phyloP scores from a whole-genome alignment of 2,888 invertebrate species.

The Philaethria dido region DNA sequence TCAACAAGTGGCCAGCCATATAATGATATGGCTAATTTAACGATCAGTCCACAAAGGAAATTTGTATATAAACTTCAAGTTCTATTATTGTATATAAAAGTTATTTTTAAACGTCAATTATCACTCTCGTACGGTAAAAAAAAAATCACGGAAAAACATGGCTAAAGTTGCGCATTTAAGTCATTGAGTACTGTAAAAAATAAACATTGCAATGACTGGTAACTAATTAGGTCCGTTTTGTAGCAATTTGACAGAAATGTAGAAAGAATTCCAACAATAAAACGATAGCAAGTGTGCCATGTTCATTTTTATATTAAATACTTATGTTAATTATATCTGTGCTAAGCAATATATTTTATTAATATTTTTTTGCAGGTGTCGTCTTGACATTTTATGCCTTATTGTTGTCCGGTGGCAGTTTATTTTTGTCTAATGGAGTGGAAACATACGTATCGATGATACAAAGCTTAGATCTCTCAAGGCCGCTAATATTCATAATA shows the following conservation, averaged over 20 bases:
- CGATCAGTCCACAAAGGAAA: too few relatives aligned
- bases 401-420: slow-evolving; percentile 55
- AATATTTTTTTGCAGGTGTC: slow-evolving; percentile 56
- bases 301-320: not conserved
- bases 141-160: too few relatives aligned
- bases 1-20: too few relatives aligned
- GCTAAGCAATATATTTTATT: not conserved
- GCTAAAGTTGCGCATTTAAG: too few relatives aligned
- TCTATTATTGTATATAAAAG: too few relatives aligned
- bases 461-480: slow-evolving; percentile 62
- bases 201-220: not conserved
- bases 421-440: slow-evolving; percentile 66
- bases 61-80: too few relatives aligned
- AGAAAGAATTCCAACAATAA: not conserved
- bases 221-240: not conserved
- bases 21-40: too few relatives aligned
- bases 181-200: not conserved
- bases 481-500: slow-evolving; percentile 49
- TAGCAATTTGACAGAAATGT: not conserved
- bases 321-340: not conserved
- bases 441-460: slow-evolving; percentile 66
- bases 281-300: not conserved
- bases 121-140: too few relatives aligned
- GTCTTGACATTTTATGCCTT: slow-evolving; percentile 56
- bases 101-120: too few relatives aligned